These are phyloP conservation scores for Gibbula magus DNA, from an alignment of 2,888 invertebrate species.

Conservation along the genomic window DNA sequence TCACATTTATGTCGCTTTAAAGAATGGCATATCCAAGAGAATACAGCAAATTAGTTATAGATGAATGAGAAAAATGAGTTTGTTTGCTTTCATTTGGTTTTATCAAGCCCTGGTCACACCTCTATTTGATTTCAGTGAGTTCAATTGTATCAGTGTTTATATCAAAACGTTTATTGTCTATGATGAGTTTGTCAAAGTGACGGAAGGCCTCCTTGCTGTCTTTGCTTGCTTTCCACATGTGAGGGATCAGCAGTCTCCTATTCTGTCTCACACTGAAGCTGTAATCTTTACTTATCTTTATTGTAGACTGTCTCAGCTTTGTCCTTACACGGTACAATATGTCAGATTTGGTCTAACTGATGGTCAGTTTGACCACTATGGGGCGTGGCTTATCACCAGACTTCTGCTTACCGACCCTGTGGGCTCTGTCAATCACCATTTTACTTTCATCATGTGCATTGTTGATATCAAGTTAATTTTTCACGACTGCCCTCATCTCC, in stretches of 20 bases:
- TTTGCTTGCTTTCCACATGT: not conserved
- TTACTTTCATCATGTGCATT: not conserved
- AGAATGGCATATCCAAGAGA: too few relatives aligned
- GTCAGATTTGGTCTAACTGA: not conserved
- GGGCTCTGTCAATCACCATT: not conserved
- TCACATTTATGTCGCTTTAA: too few relatives aligned
- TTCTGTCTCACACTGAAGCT: too few relatives aligned
- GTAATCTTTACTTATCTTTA: not conserved
- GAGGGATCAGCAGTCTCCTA: not conserved
- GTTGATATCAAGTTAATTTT: not conserved
- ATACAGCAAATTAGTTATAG: not conserved
- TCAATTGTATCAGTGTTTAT: not conserved
- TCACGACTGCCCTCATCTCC: not conserved
- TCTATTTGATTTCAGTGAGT: not conserved
- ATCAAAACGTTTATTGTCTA: not conserved
- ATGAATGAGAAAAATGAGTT: not conserved
- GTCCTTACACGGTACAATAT: not conserved
- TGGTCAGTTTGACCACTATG: too few relatives aligned
- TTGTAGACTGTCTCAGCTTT: not conserved
- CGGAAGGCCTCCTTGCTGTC: not conserved
- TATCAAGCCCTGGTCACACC: not conserved
- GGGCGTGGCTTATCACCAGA: not conserved
- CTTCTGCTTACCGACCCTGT: not conserved
- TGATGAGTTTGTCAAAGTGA: not conserved
- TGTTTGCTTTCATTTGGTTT: not conserved